Base-by-base conservation (phyloP, 2,113 vertebrate species). In the Eubucco bourcierii region DNA sequence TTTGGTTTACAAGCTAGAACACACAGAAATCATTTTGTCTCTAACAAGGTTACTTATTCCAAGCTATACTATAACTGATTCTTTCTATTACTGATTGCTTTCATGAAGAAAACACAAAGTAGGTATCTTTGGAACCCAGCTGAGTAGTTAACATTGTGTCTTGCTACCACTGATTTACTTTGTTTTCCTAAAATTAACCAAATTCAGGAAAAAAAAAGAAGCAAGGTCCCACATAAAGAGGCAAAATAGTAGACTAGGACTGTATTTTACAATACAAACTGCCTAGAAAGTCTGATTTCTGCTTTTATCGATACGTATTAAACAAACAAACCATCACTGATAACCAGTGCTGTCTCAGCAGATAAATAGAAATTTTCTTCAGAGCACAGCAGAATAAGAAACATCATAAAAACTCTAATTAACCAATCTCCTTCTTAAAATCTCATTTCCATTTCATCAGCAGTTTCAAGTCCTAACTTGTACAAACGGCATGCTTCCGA, bases 201-300 rank as follows among this genome's bases (percentile, higher is more conserved):
- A 34, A 56, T 7, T 61, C 33, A 58, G 64, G 67, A 84, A 63
- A 37, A 53, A 47, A 47, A 47, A 47, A 47, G 19, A 19, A 18
- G 21, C 16, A 27, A 5, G 3, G 19, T 75, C 29, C 4, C n/a
- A n/a, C 15, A 34, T 2, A 24, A 19, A 56, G 31, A 44, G 6
- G 25, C 7, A n/a, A 68, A 74, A 63, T 7, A n/a, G 4, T 18
- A 84, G 55, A 27, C 15, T n/a, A 0, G 0, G n/a, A 15, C 4
- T 67, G 33, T 37, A 61, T 53, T 80, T 84, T 80, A 53, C 27
- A 75, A 76, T 31, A 80, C 18, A 76, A 56, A 19, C 31, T 41
- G 20, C 37, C 39, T 44, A 61, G 7, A 65, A 31, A 39, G n/a
- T 65, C 1, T 1, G 39, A 52, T 4, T 31, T 47, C 37, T 27